Evolutionary conservation across 1,140 invertebrate species (phyloP).

Genomic region (Teleopsis dalmanni): DNA sequence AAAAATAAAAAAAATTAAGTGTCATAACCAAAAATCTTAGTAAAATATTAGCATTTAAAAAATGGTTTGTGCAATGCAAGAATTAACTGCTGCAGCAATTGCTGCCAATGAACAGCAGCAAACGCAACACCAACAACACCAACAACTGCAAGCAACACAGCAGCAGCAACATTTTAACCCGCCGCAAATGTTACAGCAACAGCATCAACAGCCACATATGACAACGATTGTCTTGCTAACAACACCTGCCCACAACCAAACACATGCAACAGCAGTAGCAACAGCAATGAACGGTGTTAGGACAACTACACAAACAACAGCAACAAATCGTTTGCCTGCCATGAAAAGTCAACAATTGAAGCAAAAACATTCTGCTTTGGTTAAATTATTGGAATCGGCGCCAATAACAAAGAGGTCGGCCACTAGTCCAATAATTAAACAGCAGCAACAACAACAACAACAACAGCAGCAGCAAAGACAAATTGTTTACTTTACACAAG

Average conservation of each 20-base stretch:
- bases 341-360: slow-evolving; percentile 39
- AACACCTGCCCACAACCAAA: slow-evolving; percentile 17
- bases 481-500: slow-evolving; percentile 33
- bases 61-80: slow-evolving; percentile 45
- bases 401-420: slow-evolving; percentile 23
- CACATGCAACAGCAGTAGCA: slow-evolving; percentile 20
- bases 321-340: neutral
- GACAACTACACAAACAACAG: neutral
- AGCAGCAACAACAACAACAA: slow-evolving; percentile 22
- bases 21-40: slow-evolving; percentile 15
- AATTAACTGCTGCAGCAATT: slow-evolving; percentile 17
- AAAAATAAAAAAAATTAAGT: slow-evolving; percentile 1
- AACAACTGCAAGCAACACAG: slow-evolving; percentile 16
- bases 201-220: slow-evolving; percentile 17
- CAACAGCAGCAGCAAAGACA: slow-evolving; percentile 24
- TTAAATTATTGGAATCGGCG: slow-evolving; percentile 40
- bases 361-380: slow-evolving; percentile 39
- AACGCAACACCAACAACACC: slow-evolving; percentile 22
- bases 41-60: slow-evolving; percentile 18
- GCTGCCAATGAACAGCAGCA: slow-evolving; percentile 14
- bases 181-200: slow-evolving; percentile 6
- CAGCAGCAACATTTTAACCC: slow-evolving; percentile 14
- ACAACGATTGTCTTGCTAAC: slow-evolving; percentile 33
- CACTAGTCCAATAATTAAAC: neutral
- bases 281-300: no score